Conservation (phyloP, 2,113 vertebrate species). For the Petromus typicus region DNA sequence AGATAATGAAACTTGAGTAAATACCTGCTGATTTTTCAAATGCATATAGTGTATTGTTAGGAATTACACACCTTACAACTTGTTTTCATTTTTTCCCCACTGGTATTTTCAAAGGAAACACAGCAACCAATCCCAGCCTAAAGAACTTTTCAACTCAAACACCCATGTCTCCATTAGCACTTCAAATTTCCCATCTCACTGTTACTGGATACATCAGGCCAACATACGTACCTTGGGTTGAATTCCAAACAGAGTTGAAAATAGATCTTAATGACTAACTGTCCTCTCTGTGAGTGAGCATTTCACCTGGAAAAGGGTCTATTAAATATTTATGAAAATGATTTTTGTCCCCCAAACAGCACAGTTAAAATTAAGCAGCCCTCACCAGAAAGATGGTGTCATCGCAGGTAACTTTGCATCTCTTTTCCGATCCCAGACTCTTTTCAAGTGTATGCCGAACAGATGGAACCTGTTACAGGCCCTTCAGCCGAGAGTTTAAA, state of each 20-base stretch:
- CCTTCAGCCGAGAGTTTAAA: slow-evolving; percentile 76
- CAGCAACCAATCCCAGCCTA: slow-evolving; percentile 30
- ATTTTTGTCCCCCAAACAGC: slow-evolving; percentile 56
- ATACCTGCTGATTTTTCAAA: neutral
- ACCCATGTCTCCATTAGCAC: neutral
- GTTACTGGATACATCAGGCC: slow-evolving; percentile 12
- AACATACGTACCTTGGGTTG: neutral
- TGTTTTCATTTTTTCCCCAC: slow-evolving; percentile 58
- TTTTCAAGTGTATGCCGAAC: slow-evolving; percentile 77
- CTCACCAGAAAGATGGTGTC: slow-evolving; percentile 69
- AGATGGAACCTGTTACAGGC: slow-evolving; percentile 78
- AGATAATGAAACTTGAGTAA: slow-evolving; percentile 44
- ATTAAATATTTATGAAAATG: slow-evolving; percentile 76
- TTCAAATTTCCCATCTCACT: slow-evolving; percentile 56
- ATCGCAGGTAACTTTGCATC: slow-evolving; percentile 70
- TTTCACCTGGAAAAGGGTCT: slow-evolving; percentile 53
- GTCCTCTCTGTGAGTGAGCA: neutral
- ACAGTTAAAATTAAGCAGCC: slow-evolving; percentile 81
- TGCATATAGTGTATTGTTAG: neutral
- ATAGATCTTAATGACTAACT: slow-evolving; percentile 50
- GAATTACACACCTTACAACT: slow-evolving; percentile 6
- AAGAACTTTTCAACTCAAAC: slow-evolving; percentile 65
- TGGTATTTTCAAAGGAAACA: slow-evolving; percentile 20
- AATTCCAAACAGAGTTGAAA: slow-evolving; percentile 58
- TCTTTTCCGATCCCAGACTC: slow-evolving; percentile 51